phyloP scores from a whole-genome alignment of 2,797 vertebrate species.

The Thunnus albacares region DNA sequence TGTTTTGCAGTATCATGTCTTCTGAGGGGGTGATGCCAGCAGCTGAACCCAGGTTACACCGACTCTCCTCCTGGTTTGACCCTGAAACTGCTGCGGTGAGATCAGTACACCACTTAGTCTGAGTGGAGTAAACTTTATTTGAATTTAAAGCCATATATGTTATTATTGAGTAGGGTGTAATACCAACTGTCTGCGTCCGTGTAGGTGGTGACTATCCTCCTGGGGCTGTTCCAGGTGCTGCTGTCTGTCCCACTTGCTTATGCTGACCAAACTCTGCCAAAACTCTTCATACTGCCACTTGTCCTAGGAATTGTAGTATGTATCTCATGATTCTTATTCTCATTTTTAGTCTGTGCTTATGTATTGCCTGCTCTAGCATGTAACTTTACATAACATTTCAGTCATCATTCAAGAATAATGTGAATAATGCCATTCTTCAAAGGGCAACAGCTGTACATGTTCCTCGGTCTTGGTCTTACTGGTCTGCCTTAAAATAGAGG shows the following conservation, averaged over 20 bases:
- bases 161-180: neutral
- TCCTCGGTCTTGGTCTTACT: too few relatives aligned
- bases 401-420: neutral
- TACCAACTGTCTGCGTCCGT: constrained; percentile 10
- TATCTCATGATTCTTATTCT: constrained; percentile 17
- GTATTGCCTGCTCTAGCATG: neutral
- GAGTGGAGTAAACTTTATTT: neutral
- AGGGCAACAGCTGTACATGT: neutral
- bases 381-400: neutral
- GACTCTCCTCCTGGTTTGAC: constrained; percentile 72
- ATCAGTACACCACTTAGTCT: neutral
- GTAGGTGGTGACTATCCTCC: constrained; percentile 80
- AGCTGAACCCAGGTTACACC: constrained; percentile 49
- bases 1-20: constrained; percentile 64
- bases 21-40: constrained; percentile 30
- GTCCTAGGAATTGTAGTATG: constrained; percentile 78
- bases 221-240: constrained; percentile 82
- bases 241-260: constrained; percentile 70
- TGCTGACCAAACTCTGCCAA: constrained; percentile 17
- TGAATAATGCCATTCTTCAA: too few relatives aligned
- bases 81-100: constrained; percentile 80
- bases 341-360: neutral
- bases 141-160: neutral
- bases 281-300: constrained; percentile 75
- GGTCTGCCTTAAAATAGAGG: too few relatives aligned